A percentile compares a stretch with the other conserved stretches of the same genome.
Conservation (phyloP, 2,888 invertebrate genomes). For the Laothoe populi region DNA sequence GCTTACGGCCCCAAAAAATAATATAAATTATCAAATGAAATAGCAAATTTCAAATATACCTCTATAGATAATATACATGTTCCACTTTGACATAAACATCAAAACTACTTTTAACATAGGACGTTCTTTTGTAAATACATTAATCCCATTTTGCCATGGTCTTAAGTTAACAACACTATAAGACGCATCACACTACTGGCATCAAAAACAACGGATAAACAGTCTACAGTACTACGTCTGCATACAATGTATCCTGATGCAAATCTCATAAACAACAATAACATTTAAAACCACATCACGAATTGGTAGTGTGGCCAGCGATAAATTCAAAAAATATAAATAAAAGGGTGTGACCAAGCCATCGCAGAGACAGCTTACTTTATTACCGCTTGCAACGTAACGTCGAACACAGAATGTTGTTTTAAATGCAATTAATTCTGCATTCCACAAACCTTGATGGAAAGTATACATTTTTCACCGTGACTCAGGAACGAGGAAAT, state of each 20-base stretch:
- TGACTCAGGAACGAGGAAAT: neutral
- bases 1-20: too few relatives aligned
- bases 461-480: neutral
- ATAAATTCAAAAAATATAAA: slow-evolving; percentile 18
- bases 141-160: too few relatives aligned
- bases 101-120: too few relatives aligned
- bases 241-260: neutral
- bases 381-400: slow-evolving; percentile 20
- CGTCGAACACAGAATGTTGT: slow-evolving; percentile 24
- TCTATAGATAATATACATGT: too few relatives aligned
- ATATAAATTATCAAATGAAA: too few relatives aligned
- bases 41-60: too few relatives aligned
- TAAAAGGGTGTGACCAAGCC: slow-evolving; percentile 15
- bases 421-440: slow-evolving; percentile 19
- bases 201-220: too few relatives aligned
- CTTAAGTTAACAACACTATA: too few relatives aligned
- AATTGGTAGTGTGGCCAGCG: slow-evolving; percentile 3
- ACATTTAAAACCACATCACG: slow-evolving; percentile 4
- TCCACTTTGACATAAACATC: too few relatives aligned
- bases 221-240: neutral
- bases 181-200: too few relatives aligned
- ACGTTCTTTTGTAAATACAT: too few relatives aligned
- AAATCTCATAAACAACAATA: neutral
- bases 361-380: slow-evolving; percentile 19
- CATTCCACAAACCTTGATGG: neutral